Evolutionary conservation across 2,797 vertebrate species (phyloP).

Genomic region (Clamator glandarius): DNA sequence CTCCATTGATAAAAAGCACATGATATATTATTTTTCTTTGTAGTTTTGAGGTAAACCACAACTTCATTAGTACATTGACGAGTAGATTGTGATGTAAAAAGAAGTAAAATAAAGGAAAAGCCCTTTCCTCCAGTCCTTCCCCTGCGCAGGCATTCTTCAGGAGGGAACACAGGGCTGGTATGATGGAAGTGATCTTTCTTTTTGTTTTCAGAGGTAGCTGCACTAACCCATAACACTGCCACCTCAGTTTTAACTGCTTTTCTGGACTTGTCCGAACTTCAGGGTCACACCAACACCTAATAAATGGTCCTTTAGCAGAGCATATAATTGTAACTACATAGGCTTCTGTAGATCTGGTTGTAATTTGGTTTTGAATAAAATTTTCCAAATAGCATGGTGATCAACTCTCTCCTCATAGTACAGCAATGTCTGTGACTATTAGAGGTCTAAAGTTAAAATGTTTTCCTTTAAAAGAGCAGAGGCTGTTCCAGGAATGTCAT

Average conservation of each 20-base stretch:
- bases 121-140: neutral
- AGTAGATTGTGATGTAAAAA: neutral
- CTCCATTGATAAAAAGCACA: neutral
- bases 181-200: neutral
- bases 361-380: neutral
- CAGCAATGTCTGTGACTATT: neutral
- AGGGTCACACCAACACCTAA: neutral
- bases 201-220: neutral
- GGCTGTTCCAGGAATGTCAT: neutral
- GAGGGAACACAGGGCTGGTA: fast-evolving
- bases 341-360: neutral
- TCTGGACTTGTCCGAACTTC: neutral
- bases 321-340: neutral
- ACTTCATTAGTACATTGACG: neutral
- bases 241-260: neutral
- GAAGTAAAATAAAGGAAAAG: too few species aligned
- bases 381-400: neutral
- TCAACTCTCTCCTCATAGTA: neutral
- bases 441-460: neutral
- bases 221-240: neutral
- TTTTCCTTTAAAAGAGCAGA: conserved; percentile 10
- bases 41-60: neutral
- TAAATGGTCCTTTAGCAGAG: neutral
- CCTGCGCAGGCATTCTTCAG: fast-evolving
- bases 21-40: neutral